These are phyloP conservation scores for Paracentrotus lividus DNA, from an alignment of 53 echinoderm and acorn worm species.

Conservation along the genomic window DNA sequence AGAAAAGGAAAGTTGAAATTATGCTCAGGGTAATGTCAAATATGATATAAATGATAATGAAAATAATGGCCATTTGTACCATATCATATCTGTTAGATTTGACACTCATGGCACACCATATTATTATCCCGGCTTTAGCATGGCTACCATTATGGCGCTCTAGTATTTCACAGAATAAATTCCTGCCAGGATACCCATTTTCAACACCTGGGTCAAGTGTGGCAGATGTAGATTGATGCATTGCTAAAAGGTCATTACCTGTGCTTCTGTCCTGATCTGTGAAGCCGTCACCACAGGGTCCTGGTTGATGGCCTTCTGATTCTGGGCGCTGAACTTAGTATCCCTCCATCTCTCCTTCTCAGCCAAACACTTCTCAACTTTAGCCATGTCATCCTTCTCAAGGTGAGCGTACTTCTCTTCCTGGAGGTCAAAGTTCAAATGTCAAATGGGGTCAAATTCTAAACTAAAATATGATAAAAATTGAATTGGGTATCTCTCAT, in stretches of 20 bases:
- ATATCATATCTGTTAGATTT: too few relatives aligned
- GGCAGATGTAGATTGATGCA: not conserved
- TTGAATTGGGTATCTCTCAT: too few relatives aligned
- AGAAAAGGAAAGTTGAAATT: too few relatives aligned
- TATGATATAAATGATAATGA: too few relatives aligned
- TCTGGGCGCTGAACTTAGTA: slow-evolving; percentile 84
- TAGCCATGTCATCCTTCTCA: slow-evolving; percentile 88
- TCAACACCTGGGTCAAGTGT: not conserved
- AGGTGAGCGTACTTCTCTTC: slow-evolving; percentile 94
- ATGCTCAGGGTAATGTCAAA: too few relatives aligned
- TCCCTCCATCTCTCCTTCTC: slow-evolving; percentile 92
- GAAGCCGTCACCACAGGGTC: slow-evolving; percentile 83
- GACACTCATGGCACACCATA: too few relatives aligned
- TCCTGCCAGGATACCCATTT: too few relatives aligned
- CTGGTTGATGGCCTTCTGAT: slow-evolving; percentile 80
- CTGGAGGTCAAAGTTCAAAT: slow-evolving; percentile 60
- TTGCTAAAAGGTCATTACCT: slow-evolving; percentile 69
- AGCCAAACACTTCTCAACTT: slow-evolving; percentile 76
- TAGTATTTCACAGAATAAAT: too few relatives aligned
- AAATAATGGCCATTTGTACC: not conserved
- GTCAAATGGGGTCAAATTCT: too few relatives aligned
- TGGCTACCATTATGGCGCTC: too few relatives aligned
- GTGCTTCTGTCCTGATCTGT: slow-evolving; percentile 80
- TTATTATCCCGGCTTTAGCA: too few relatives aligned
- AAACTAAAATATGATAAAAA: too few relatives aligned